Conservation (phyloP, 2,113 vertebrate genomes). For the Tyto alba region DNA sequence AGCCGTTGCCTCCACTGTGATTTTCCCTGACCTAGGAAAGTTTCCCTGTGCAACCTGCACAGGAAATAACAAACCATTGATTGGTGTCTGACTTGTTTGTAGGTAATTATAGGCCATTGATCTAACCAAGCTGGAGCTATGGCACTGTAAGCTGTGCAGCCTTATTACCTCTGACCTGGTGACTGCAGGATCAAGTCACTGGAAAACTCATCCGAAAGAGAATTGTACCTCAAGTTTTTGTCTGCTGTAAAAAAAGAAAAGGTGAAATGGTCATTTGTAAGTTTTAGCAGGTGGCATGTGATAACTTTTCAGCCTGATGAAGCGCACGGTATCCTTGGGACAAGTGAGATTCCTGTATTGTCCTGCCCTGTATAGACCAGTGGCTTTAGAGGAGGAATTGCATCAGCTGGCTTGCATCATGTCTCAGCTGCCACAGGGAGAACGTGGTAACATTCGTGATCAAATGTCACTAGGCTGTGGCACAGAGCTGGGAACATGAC, state of each 20-base stretch:
- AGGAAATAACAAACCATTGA: constrained; percentile 74
- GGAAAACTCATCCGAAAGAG: constrained; percentile 49
- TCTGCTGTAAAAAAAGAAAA: constrained; percentile 25
- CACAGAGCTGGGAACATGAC: constrained; percentile 59
- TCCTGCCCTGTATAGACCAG: background rate
- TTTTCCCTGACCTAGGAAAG: constrained; percentile 64
- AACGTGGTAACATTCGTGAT: constrained; percentile 65
- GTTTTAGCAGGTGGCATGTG: background rate
- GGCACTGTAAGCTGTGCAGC: constrained; percentile 42
- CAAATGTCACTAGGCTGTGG: constrained; percentile 72
- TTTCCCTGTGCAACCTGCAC: constrained; percentile 64
- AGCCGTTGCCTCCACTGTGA: constrained; percentile 55
- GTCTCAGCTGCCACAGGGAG: constrained; percentile 67
- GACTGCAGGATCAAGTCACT: constrained; percentile 28
- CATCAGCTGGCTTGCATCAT: constrained; percentile 49
- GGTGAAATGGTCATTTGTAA: constrained; percentile 37
- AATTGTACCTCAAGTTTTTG: constrained; percentile 30
- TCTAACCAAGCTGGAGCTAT: constrained; percentile 59
- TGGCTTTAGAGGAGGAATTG: constrained; percentile 45
- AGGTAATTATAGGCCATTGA: constrained; percentile 79
- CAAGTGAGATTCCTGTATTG: constrained; percentile 19
- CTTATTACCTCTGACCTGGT: constrained; percentile 68
- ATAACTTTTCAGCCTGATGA: background rate
- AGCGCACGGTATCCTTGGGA: background rate
- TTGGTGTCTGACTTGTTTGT: constrained; percentile 77